A percentile compares a stretch with the other conserved stretches of the same genome.
These are phyloP conservation scores for Melanotaenia boesemani DNA, from an alignment of 2,797 vertebrate species.

Conservation along the genomic window DNA sequence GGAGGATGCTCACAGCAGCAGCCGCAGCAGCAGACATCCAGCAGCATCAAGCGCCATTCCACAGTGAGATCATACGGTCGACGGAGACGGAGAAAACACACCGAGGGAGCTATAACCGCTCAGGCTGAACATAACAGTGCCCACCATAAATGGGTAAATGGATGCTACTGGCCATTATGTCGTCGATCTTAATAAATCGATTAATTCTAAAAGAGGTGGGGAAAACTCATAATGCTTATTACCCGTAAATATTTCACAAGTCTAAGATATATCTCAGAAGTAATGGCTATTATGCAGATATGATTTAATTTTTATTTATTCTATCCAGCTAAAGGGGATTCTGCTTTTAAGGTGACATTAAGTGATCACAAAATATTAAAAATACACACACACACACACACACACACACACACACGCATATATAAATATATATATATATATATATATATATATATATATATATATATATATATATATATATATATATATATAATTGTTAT, in stretches of 20 bases:
- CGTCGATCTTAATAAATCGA: constrained; percentile 16
- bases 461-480: not conserved
- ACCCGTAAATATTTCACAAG: not conserved
- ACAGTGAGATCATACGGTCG: constrained; percentile 31
- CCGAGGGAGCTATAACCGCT: not conserved
- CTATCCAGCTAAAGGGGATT: too few species aligned
- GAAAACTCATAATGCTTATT: not conserved
- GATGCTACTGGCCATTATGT: constrained; percentile 30
- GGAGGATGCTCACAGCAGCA: constrained; percentile 58
- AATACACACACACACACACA: too few species aligned
- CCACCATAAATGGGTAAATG: constrained; percentile 12
- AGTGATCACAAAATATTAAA: too few species aligned
- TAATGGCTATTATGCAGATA: not conserved
- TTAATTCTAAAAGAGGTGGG: not conserved
- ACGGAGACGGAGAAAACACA: constrained; percentile 29
- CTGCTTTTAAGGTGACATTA: not conserved
- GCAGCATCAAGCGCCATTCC: constrained; percentile 68
- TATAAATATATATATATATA: too few species aligned
- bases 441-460: not conserved
- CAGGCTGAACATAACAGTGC: constrained; percentile 2
- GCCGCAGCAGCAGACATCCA: constrained; percentile 40
- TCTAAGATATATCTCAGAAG: not conserved
- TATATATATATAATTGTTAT: not conserved
- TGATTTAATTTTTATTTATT: not conserved
- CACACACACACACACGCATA: too few species aligned